A percentile compares a stretch with the other conserved stretches of the same genome.
Conservation (phyloP, 2,888 invertebrate genomes). For the Philonicus albiceps region DNA sequence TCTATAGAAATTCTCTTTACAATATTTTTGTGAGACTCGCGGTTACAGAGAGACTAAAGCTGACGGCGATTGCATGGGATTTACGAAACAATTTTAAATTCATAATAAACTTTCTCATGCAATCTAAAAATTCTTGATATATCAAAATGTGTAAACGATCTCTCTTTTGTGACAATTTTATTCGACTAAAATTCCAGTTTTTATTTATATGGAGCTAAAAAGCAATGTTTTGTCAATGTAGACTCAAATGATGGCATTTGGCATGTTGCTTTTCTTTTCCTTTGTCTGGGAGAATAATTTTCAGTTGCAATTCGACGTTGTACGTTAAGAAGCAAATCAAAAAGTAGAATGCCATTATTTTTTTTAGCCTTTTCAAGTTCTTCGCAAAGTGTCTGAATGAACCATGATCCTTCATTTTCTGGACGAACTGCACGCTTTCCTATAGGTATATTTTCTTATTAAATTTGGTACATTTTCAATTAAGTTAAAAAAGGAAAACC, state of each 20-base stretch:
- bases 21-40: too few species aligned
- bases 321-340: conserved; percentile 71
- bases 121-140: too few species aligned
- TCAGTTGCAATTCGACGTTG: conserved; percentile 71
- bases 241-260: conserved; percentile 73
- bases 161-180: too few species aligned
- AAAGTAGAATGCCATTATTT: conserved; percentile 66
- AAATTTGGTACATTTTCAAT: background rate
- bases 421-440: conserved; percentile 75
- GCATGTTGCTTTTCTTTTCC: too few species aligned
- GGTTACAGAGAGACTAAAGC: too few species aligned
- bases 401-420: conserved; percentile 72
- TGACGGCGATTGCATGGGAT: too few species aligned
- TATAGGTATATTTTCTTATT: conserved; percentile 42
- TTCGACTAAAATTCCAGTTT: too few species aligned
- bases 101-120: too few species aligned
- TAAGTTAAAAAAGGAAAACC: conserved; percentile 64
- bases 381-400: conserved; percentile 72
- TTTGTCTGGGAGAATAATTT: conserved; percentile 54
- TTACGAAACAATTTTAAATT: too few species aligned
- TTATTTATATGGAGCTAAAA: background rate
- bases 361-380: conserved; percentile 64
- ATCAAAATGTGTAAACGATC: too few species aligned
- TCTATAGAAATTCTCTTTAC: too few species aligned
- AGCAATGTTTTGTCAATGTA: conserved; percentile 67